Percentiles rank a stretch among this genome's conserved stretches.
Conservation (phyloP, 2,113 vertebrate species). For the Odontesthes bonariensis region DNA sequence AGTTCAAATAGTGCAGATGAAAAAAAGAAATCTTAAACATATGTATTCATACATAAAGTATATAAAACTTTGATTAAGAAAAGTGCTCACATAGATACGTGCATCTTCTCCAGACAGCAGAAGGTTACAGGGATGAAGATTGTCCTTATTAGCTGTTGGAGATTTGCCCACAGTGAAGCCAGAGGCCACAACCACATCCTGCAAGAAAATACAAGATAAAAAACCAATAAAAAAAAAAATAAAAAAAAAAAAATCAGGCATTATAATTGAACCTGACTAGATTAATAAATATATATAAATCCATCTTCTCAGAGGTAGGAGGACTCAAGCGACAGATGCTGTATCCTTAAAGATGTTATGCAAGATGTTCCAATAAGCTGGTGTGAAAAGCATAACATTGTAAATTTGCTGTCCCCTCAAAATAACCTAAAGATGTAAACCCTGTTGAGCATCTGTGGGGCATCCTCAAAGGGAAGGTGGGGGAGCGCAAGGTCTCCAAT, state of each 20-base stretch:
- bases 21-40: background rate
- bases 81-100: conserved; percentile 74
- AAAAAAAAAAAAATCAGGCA: conserved; percentile 24
- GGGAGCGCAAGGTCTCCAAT: no score
- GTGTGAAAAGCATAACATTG: conserved; percentile 42
- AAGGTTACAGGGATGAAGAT: conserved; percentile 76
- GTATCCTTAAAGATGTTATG: conserved; percentile 29
- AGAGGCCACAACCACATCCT: conserved; percentile 75
- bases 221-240: conserved; percentile 24
- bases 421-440: no score
- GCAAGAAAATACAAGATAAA: conserved; percentile 30
- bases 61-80: background rate
- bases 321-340: conserved; percentile 50
- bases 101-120: conserved; percentile 69
- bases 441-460: no score
- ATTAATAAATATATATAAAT: conserved; percentile 23
- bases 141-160: conserved; percentile 73
- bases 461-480: no score
- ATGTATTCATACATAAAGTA: background rate
- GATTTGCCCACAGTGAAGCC: conserved; percentile 78
- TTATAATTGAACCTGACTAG: conserved; percentile 11
- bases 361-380: conserved; percentile 51
- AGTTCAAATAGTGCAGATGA: background rate
- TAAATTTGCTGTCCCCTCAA: conserved; percentile 1
- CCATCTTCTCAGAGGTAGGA: conserved; percentile 37